Evolutionary conservation across 2,113 vertebrate genomes (phyloP).

Genomic region (Leiothrix lutea): DNA sequence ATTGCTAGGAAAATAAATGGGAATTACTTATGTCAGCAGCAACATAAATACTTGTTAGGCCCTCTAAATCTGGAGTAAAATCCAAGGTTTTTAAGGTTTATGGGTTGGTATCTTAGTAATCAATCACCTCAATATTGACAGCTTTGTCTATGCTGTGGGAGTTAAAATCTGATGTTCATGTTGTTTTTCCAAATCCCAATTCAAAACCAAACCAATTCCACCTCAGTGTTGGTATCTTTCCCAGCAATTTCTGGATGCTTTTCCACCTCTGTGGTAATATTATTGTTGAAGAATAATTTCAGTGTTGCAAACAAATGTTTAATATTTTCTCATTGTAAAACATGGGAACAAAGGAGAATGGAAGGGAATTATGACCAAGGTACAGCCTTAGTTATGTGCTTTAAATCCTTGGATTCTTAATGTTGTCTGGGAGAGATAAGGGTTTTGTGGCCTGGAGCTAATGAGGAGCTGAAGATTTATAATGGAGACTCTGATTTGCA

Average conservation of each 20-base stretch:
- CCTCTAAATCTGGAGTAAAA: background rate
- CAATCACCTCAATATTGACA: background rate
- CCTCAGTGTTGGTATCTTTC: background rate
- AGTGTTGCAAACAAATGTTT: background rate
- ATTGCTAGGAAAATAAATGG: background rate
- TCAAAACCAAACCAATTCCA: background rate
- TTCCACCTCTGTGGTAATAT: background rate
- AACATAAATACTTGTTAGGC: background rate
- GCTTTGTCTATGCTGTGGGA: background rate
- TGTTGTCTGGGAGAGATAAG: background rate
- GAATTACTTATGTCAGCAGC: background rate
- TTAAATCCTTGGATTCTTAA: background rate
- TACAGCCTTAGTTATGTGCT: background rate
- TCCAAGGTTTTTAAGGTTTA: background rate
- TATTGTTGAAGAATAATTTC: background rate
- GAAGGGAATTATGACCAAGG: background rate
- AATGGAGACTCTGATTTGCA: background rate
- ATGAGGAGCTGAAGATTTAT: slow-evolving; percentile 4
- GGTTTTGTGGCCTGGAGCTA: background rate
- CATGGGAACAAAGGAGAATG: background rate
- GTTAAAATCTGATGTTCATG: background rate
- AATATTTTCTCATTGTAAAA: background rate
- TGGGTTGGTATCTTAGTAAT: background rate
- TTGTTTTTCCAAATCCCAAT: background rate
- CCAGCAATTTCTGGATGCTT: background rate